Base-by-base conservation (phyloP, 2,888 invertebrate genomes). In the Cerastis rubricosa region DNA sequence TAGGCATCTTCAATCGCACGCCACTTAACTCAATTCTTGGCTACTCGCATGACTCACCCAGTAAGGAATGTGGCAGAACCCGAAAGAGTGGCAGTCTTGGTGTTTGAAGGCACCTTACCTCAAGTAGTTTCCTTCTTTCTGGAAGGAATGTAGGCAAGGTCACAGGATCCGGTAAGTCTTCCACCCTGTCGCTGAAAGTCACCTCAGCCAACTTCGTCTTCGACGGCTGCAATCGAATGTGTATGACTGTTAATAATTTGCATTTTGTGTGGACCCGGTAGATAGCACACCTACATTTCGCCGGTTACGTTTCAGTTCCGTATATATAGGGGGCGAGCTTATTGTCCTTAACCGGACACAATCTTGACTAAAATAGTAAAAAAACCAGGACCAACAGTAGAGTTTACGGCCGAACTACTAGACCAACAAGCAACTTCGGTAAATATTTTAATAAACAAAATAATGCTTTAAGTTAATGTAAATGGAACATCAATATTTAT, bases 91-190 rank as follows among this genome's bases (percentile, higher is more conserved):
- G 35, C 51, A n/a, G 17, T 29, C 17, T 29, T 29, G 59, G 17
- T 29, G 59, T 59, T 17, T 59, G 9, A 25, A 29, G 19, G 6
- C 4, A 45, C 40, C 40, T 70, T 87, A 96, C 96, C 92, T 96
- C 95, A 1, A 96, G 85, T 61, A 96, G 74, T 85, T 95, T 96
- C 45, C 88, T 93, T 74, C 96, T 92, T 83, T 96, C 96, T 0
- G 96, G 96, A 59, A 96, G 85, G 78, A 83, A 91, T 22, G 68
- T 83, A 0, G 89, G 90, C 2, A 92, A 76, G 1, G 95, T 80
- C 0, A 95, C 94, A 2, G 96, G 95, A 64, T 96, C 95, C 0
- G 96, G 94, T 6, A 96, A 86, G 71, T 96, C 96, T 85, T 96
- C 96, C 0, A 93, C 84, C 6, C 93, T 91, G 71, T 96, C 96